Conservation (phyloP, 2,113 vertebrate species). For the Poeciliopsis turrubarensis region DNA sequence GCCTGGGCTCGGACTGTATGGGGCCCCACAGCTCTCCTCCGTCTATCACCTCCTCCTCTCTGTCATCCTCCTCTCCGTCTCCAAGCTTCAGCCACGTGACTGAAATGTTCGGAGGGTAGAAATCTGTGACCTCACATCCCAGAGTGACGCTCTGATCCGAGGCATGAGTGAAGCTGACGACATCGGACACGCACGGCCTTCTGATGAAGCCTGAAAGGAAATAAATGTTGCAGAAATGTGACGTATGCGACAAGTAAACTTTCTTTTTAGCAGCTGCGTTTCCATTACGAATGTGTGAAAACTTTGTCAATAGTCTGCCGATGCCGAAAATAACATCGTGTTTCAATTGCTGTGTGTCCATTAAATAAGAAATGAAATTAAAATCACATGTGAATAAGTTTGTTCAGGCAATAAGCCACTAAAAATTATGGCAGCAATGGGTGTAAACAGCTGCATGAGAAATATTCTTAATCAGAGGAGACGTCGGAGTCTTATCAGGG, state of each 20-base stretch:
- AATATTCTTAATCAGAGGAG: too few relatives aligned
- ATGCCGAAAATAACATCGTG: too few relatives aligned
- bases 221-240: background rate
- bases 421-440: too few relatives aligned
- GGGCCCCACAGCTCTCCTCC: slow-evolving; percentile 79
- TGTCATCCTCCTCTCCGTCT: slow-evolving; percentile 64
- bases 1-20: slow-evolving; percentile 60
- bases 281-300: too few relatives aligned
- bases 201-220: slow-evolving; percentile 76
- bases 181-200: slow-evolving; percentile 72
- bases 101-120: slow-evolving; percentile 74
- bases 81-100: slow-evolving; percentile 77
- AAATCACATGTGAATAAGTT: too few relatives aligned
- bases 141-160: slow-evolving; percentile 53
- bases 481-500: too few relatives aligned
- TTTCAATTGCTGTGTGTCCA: too few relatives aligned
- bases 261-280: background rate
- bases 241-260: background rate
- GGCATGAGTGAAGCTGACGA: slow-evolving; percentile 40
- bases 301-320: too few relatives aligned
- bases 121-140: slow-evolving; percentile 78
- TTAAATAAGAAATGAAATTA: too few relatives aligned
- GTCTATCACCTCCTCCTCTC: slow-evolving; percentile 65
- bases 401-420: too few relatives aligned
- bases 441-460: too few relatives aligned